These are phyloP conservation scores for Sternotherus odoratus DNA, from an alignment of 2,797 vertebrate species.

Conservation along the genomic window DNA sequence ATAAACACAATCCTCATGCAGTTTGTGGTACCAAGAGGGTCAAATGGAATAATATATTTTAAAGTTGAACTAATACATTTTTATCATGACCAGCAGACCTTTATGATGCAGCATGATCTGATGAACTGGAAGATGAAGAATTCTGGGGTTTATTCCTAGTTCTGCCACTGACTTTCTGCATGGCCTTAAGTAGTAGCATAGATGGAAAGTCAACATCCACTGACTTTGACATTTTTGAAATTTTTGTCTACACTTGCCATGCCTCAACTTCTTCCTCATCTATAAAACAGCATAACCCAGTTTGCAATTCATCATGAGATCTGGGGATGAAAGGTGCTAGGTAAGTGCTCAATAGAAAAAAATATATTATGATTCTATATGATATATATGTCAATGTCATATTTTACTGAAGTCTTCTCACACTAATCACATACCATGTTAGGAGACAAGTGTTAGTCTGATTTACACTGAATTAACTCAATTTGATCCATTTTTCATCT, in stretches of 20 bases:
- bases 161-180: not conserved
- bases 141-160: not conserved
- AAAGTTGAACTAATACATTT: not conserved
- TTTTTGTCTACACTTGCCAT: not conserved
- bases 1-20: not conserved
- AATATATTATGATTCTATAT: not conserved
- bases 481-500: not conserved
- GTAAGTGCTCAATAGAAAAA: not conserved
- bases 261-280: not conserved
- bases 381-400: not conserved
- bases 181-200: not conserved
- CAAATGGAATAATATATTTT: not conserved
- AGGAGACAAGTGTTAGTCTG: not conserved
- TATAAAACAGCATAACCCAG: not conserved
- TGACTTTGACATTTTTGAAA: not conserved
- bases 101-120: not conserved
- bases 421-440: not conserved
- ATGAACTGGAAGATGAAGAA: not conserved
- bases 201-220: not conserved
- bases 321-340: rapidly evolving
- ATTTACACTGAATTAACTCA: not conserved
- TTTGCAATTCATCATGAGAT: not conserved
- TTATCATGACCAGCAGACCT: not conserved
- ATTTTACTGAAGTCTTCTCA: not conserved
- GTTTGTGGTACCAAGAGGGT: not conserved